Evolutionary conservation across 2,888 invertebrate species (phyloP).

Genomic region (Temnothorax rugatulus): DNA sequence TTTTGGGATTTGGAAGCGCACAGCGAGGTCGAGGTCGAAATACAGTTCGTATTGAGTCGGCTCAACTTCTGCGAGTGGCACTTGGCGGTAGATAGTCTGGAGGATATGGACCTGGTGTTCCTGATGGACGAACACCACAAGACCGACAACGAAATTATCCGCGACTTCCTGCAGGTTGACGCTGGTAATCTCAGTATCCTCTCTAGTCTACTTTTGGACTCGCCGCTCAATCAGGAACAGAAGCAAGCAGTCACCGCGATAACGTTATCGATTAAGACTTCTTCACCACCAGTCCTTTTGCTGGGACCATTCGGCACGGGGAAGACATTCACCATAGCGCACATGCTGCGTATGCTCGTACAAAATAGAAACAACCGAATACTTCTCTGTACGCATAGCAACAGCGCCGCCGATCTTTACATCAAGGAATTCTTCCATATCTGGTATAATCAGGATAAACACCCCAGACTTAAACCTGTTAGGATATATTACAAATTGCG

Average conservation of each 20-base stretch:
- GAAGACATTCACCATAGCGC: constrained; percentile 94
- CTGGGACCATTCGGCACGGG: constrained; percentile 96
- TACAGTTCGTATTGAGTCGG: constrained; percentile 94
- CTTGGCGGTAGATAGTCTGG: constrained; percentile 92
- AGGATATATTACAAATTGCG: constrained; percentile 93
- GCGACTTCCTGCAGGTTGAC: constrained; percentile 29
- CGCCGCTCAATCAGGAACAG: constrained; percentile 92
- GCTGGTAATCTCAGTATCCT: constrained; percentile 5
- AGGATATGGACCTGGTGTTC: constrained; percentile 91
- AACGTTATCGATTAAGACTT: constrained; percentile 89
- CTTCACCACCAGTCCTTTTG: constrained; percentile 89
- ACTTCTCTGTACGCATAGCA: constrained; percentile 94
- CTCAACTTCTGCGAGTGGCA: constrained; percentile 95
- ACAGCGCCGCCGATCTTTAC: constrained; percentile 95
- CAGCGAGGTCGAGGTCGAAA: constrained; percentile 90
- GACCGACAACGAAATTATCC: constrained; percentile 20
- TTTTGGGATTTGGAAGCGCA: constrained; percentile 89
- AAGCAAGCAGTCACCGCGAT: constrained; percentile 93
- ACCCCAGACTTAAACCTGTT: constrained; percentile 89
- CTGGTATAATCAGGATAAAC: constrained; percentile 90
- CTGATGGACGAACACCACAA: constrained; percentile 84
- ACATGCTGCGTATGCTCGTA: constrained; percentile 85
- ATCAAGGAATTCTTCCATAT: constrained; percentile 94
- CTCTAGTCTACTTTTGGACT: constrained; percentile 83
- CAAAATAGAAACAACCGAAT: constrained; percentile 91